Base-by-base conservation (phyloP, 2,113 vertebrate genomes). In the Andinoacara biseriatus region DNA sequence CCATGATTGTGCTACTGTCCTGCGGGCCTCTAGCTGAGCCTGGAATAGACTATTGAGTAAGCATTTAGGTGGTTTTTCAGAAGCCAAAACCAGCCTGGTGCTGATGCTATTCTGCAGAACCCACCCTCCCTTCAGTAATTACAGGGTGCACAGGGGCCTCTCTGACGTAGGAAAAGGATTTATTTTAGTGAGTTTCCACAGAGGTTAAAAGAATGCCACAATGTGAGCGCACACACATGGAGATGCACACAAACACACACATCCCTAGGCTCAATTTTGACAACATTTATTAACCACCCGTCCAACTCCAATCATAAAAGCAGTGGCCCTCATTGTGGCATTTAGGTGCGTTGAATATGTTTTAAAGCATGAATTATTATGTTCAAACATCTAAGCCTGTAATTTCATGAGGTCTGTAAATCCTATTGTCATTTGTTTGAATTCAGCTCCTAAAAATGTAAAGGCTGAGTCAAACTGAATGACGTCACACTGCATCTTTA, bases 141-240 rank as follows among this genome's bases (percentile, higher is more conserved):
- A 95, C 94, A 95, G 95, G 94, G 91, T 95, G 90, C 91, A 89
- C 91, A 89, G 93, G 91, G 94, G 93, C 95, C 95, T 93, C 94
- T 93, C 95, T 96, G 95, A 95, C 95, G 95, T 95, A 95, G 76
- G 80, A 87, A 87, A 94, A 95, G 93, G 95, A 95, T 95, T 96
- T 95, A 95, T 95, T 95, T 95, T 95, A 93, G 95, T 93, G 92
- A 93, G 93, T 95, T 96, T 95, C 95, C 95, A 95, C 94, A 94
- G 94, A 95, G 95, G 94, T 95, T 95, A 95, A 95, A 95, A 94
- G 93, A 96, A 96, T 94, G 93, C 93, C 94, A 91, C 93, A 94
- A 89, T 87, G 87, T 89, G 81, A 88, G 86, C 58, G 33, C 79
- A 84, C 65, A 24, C 67, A 84, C 81, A 62, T 40, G 22, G 43